These are phyloP conservation scores for Hypanus sabinus DNA, from an alignment of 2,113 vertebrate species.

Conservation along the genomic window DNA sequence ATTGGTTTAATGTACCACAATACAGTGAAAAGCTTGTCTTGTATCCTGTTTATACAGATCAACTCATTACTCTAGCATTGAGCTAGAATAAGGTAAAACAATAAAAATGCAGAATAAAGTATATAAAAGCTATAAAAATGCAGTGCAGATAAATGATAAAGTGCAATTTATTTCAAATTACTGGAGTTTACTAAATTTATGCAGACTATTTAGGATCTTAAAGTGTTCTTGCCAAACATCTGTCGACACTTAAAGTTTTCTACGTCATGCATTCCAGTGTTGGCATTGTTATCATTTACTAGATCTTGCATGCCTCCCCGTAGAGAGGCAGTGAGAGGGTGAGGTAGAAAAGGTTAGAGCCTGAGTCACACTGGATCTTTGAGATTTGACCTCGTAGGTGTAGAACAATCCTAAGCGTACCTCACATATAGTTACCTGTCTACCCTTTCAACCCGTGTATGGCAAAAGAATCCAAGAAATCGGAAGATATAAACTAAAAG, in stretches of 20 bases:
- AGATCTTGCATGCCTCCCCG: neutral
- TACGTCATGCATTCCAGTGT: neutral
- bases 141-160: no score
- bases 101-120: no score
- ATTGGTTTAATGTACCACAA: no score
- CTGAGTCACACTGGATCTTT: neutral
- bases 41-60: no score
- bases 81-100: no score
- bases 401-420: neutral
- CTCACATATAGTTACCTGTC: neutral
- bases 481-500: neutral
- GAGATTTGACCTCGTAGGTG: neutral
- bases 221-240: neutral
- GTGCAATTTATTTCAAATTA: neutral
- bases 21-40: no score
- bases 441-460: neutral
- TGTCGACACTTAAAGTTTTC: constrained; percentile 12
- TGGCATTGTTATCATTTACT: neutral
- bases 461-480: neutral
- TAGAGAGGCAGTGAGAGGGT: neutral
- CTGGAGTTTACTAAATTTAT: neutral
- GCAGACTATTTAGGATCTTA: neutral
- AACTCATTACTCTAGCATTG: no score
- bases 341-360: neutral
- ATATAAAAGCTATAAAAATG: no score